Conservation (phyloP, 2,888 invertebrate genomes). For the Zhuqinia jingwanae region DNA sequence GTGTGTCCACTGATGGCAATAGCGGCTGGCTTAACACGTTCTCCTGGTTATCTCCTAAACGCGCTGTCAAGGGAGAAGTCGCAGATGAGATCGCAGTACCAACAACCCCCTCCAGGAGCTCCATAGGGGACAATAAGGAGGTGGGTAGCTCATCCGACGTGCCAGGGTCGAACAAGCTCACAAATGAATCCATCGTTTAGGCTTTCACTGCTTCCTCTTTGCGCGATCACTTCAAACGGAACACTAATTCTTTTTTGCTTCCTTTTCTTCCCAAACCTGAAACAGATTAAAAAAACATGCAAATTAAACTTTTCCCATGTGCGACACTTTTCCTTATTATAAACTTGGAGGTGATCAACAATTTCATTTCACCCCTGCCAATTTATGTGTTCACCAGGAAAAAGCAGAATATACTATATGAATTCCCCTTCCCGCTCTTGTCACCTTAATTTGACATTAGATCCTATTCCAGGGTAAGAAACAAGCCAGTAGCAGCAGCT, state of each 20-base stretch:
- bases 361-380: background rate
- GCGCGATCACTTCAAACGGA: background rate
- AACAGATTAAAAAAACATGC: background rate
- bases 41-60: background rate
- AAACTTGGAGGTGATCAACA: background rate
- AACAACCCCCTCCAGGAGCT: constrained; percentile 80
- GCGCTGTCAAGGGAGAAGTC: background rate
- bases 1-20: constrained; percentile 16
- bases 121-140: constrained; percentile 39
- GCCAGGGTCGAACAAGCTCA: constrained; percentile 89
- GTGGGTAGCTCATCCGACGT: constrained; percentile 81
- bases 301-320: background rate
- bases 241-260: background rate
- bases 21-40: background rate
- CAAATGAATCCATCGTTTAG: constrained; percentile 90
- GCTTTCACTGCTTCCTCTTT: background rate
- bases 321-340: background rate
- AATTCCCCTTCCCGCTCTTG: background rate
- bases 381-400: background rate
- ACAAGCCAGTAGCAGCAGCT: background rate
- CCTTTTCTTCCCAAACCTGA: background rate
- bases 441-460: constrained; percentile 50
- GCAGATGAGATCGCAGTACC: constrained; percentile 80
- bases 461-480: no score
- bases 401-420: background rate